Evolutionary conservation across 2,888 invertebrate species (phyloP).

Genomic region (Podotricha telesiphe): DNA sequence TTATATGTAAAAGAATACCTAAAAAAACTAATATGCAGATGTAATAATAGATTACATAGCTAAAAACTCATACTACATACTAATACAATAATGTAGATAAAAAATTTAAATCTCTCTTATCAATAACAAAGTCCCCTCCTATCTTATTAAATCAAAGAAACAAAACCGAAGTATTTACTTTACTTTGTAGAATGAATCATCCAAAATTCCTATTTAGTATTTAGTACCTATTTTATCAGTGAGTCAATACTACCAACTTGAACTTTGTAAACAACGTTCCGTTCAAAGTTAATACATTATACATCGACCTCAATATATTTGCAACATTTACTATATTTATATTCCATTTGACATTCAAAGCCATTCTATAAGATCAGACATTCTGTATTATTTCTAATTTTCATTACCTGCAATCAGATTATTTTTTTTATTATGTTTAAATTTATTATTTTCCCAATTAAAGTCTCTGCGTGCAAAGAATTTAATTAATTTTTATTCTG

Average conservation of each 20-base stretch:
- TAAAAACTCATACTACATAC: background rate
- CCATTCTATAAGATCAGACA: too few species aligned
- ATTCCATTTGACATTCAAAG: background rate
- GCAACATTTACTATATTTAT: background rate
- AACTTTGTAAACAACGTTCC: slow-evolving; percentile 45
- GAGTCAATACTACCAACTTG: slow-evolving; percentile 43
- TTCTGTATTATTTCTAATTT: background rate
- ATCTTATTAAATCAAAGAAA: slow-evolving; percentile 10
- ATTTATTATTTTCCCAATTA: background rate
- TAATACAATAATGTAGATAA: background rate
- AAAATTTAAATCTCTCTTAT: slow-evolving; percentile 13
- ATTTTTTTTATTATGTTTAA: background rate
- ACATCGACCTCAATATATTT: background rate
- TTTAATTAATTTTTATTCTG: slow-evolving; percentile 32
- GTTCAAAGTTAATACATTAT: slow-evolving; percentile 15
- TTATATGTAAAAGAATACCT: background rate
- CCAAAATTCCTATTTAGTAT: slow-evolving; percentile 57
- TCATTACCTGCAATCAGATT: background rate
- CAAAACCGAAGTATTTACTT: slow-evolving; percentile 34
- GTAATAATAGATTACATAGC: background rate
- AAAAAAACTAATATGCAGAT: background rate
- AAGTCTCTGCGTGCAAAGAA: slow-evolving; percentile 23
- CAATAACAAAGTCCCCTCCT: slow-evolving; percentile 5
- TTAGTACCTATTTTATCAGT: slow-evolving; percentile 47
- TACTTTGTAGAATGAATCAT: slow-evolving; percentile 62